Percentiles rank a stretch among this genome's conserved stretches.
phyloP scores from a whole-genome alignment of 2,888 invertebrate species.

The Lepidochrysops patricia region DNA sequence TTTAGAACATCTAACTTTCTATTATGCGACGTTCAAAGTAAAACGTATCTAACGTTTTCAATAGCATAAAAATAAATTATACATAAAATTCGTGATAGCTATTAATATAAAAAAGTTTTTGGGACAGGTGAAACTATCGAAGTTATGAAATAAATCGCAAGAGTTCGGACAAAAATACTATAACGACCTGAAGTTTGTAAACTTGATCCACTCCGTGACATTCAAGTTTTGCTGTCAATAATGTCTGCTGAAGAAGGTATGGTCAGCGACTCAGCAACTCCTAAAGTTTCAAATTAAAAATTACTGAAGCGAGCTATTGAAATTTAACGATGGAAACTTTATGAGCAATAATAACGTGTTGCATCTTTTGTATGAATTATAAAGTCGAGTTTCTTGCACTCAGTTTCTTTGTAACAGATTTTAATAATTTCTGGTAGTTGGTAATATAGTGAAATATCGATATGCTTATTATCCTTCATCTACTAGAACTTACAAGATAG shows the following conservation, averaged over 20 bases:
- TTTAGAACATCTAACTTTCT: too few species aligned
- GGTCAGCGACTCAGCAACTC: slow-evolving; percentile 24
- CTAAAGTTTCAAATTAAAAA: not conserved
- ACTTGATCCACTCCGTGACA: slow-evolving; percentile 26
- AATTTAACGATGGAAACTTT: not conserved
- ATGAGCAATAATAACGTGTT: too few species aligned
- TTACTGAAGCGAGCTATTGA: not conserved
- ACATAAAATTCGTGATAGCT: slow-evolving; percentile 1
- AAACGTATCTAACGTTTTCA: too few species aligned
- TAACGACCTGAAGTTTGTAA: slow-evolving; percentile 25
- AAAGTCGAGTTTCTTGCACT: not conserved
- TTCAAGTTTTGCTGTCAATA: slow-evolving; percentile 37
- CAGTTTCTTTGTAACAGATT: too few species aligned
- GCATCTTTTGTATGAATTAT: not conserved
- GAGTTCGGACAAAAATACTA: slow-evolving; percentile 27
- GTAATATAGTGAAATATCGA: too few species aligned
- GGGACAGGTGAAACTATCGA: slow-evolving; percentile 24
- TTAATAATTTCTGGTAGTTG: too few species aligned
- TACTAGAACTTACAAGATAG: too few species aligned
- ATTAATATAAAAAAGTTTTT: slow-evolving; percentile 17
- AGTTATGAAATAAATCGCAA: slow-evolving; percentile 27
- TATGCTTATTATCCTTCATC: too few species aligned
- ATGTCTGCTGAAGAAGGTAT: slow-evolving; percentile 24
- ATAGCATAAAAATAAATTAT: not conserved
- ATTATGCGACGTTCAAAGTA: too few species aligned